Evolutionary conservation across 2,888 invertebrate genomes (phyloP), one percentile per base, ranked within the genome.

Genomic region (Drosophila anomalipes): DNA sequence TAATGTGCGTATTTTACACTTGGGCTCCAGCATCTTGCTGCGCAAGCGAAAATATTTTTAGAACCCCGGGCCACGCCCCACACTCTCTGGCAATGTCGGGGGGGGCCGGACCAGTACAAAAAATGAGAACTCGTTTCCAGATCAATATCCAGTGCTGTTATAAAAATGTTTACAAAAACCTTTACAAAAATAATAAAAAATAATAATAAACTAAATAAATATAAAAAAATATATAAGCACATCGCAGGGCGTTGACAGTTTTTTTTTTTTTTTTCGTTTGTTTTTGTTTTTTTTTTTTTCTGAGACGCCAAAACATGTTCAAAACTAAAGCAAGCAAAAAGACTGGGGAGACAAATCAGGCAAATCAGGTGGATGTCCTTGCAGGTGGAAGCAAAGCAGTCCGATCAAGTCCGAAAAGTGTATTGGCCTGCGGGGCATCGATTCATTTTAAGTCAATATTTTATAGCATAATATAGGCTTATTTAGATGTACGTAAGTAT

Each of bases 331-430:
- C 28, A 37, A 35, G 5, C 2, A 49, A 28, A 22, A 30, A 44
- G 30, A 30, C 7, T 44, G 1, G 19, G 58, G 56, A 69, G 70
- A 16, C 74, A 58, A 71, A 83, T 86, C 88, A 88, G 88, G 86
- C 74, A 58, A 71, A 83, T 86, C 88, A 86, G 88, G 86, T 86
- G 86, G 88, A 86, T 80, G 86, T 86, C 86, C 86, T 86, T 86
- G 86, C 79, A 70, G 44, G 37, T 65, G 62, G 54, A n/a, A 66
- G 73, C 26, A 58, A 32, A 5, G n/a, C 57, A 28, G 14, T 4
- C 30, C 9, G 3, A n/a, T n/a, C 19, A n/a, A 6, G 30, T 30
- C 19, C 1, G 12, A 12, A 19, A 2, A 19, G 10, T 19, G 1
- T 37, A 4, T 9, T 33, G 16, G 7, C n/a, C 32, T n/a, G n/a